These are phyloP conservation scores for Zaprionus camerounensis DNA, from an alignment of 1,140 invertebrate genomes.

Conservation along the genomic window DNA sequence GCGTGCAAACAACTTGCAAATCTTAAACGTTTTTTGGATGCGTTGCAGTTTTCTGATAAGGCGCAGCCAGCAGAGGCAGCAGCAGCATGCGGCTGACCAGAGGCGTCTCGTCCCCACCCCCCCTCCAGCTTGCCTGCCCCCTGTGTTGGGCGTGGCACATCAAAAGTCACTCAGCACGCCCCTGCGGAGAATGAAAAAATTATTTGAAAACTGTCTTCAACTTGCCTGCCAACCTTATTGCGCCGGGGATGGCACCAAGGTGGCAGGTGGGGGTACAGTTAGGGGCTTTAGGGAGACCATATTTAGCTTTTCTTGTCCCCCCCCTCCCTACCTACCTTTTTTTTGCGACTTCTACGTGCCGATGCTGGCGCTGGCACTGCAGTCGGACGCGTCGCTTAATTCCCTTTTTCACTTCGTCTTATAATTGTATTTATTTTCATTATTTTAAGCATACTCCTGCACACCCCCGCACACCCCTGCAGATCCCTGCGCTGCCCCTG, in stretches of 20 bases:
- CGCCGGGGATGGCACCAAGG: background rate
- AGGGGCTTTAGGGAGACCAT: background rate
- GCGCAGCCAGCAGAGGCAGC: background rate
- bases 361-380: slow-evolving; percentile 27
- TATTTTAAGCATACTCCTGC: slow-evolving; percentile 57
- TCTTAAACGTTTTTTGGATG: slow-evolving; percentile 56
- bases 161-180: slow-evolving; percentile 66
- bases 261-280: background rate
- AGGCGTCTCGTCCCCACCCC: background rate
- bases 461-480: no score
- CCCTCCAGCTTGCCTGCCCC: background rate
- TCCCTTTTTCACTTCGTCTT: slow-evolving; percentile 43
- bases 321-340: background rate
- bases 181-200: slow-evolving; percentile 50
- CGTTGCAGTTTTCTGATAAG: slow-evolving; percentile 75
- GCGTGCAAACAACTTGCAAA: slow-evolving; percentile 57
- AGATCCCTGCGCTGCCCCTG: no score
- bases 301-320: background rate
- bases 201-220: slow-evolving; percentile 75
- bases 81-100: background rate
- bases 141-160: slow-evolving; percentile 39
- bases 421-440: slow-evolving; percentile 77
- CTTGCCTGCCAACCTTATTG: slow-evolving; percentile 37
- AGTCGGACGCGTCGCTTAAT: slow-evolving; percentile 39
- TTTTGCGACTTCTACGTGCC: slow-evolving; percentile 41